phyloP scores from a whole-genome alignment of 2,888 invertebrate genomes.

The Geophilus truncorum region DNA sequence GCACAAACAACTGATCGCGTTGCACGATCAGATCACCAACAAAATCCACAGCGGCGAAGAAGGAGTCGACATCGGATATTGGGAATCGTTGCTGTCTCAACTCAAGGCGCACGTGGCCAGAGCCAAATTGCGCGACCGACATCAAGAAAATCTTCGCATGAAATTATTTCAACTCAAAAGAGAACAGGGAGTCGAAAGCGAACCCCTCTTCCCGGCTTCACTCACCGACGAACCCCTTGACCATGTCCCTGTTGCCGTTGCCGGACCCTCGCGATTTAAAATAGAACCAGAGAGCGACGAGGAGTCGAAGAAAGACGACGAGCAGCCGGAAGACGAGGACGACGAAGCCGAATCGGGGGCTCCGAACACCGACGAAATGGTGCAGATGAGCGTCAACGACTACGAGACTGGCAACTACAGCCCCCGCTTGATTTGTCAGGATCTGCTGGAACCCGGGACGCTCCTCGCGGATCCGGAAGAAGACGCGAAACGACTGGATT shows the following conservation, averaged over 20 bases:
- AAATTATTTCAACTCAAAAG: slow-evolving; percentile 80
- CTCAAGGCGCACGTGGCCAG: slow-evolving; percentile 93
- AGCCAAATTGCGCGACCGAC: slow-evolving; percentile 83
- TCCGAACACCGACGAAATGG: slow-evolving; percentile 33
- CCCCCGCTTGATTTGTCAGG: slow-evolving; percentile 62
- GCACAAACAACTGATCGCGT: slow-evolving; percentile 72
- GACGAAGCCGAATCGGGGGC: slow-evolving; percentile 34
- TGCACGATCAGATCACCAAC: slow-evolving; percentile 76
- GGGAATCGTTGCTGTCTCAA: slow-evolving; percentile 94
- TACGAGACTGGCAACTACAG: slow-evolving; percentile 81
- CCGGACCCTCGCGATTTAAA: too few relatives aligned
- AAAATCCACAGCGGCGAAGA: slow-evolving; percentile 79
- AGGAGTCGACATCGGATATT: slow-evolving; percentile 94
- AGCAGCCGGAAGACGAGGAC: slow-evolving; percentile 31
- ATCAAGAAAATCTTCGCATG: slow-evolving; percentile 79
- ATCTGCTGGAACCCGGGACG: slow-evolving; percentile 68
- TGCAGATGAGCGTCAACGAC: slow-evolving; percentile 56
- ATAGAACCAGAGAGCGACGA: not conserved
- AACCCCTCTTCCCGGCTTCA: slow-evolving; percentile 47
- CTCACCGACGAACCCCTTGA: not conserved
- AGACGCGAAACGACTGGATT: slow-evolving; percentile 68
- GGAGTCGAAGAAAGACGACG: not conserved
- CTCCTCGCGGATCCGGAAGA: slow-evolving; percentile 69
- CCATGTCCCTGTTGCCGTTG: not conserved
- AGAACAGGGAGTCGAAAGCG: slow-evolving; percentile 40